Evolutionary conservation across 2,113 vertebrate species (phyloP).

Genomic region (Leptocoma aspasia): DNA sequence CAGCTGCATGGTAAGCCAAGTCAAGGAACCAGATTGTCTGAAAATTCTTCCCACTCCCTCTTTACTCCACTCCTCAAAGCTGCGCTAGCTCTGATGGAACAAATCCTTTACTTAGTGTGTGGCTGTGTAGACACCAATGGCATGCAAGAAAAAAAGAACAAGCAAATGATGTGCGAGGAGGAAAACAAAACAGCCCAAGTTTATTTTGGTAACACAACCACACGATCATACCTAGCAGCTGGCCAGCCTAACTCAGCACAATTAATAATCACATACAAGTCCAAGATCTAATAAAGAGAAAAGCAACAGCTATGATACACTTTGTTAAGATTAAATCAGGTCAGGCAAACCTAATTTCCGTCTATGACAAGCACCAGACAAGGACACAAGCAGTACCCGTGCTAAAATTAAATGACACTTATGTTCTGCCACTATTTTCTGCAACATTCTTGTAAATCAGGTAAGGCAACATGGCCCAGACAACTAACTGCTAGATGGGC

Average conservation of each 20-base stretch:
- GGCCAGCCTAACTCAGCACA: neutral
- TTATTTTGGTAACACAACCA: neutral
- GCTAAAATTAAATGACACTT: neutral
- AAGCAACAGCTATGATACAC: neutral
- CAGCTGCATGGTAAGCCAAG: neutral
- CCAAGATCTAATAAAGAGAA: neutral
- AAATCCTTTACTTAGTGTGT: neutral
- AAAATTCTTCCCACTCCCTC: neutral
- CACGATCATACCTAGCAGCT: neutral
- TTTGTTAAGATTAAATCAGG: neutral
- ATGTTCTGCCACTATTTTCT: neutral
- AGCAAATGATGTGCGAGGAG: neutral
- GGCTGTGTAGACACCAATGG: neutral
- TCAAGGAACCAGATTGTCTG: neutral
- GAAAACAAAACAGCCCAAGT: neutral
- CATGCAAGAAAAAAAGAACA: neutral
- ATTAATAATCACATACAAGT: neutral
- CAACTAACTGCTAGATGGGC: neutral
- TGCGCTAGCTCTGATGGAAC: neutral
- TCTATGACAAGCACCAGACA: neutral
- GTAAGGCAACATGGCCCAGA: neutral
- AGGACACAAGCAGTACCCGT: fast-evolving
- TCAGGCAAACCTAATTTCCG: neutral
- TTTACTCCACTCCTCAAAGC: neutral
- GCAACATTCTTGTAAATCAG: neutral